These are phyloP conservation scores for Dromaius novaehollandiae DNA, from an alignment of 2,113 vertebrate species.

Conservation along the genomic window DNA sequence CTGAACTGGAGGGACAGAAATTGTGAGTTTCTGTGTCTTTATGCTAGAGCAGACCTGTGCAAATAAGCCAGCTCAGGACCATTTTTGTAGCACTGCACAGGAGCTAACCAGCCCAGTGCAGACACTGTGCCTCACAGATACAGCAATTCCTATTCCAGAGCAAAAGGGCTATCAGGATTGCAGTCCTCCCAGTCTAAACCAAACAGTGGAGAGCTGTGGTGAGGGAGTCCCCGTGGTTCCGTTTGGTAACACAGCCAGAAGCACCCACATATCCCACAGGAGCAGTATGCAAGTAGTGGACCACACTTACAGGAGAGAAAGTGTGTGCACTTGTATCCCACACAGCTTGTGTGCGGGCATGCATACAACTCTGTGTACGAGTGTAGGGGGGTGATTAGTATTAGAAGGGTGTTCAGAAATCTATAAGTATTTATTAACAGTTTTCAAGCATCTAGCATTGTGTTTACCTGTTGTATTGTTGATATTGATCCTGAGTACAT, in stretches of 20 bases:
- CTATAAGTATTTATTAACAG: background rate
- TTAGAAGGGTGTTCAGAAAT: background rate
- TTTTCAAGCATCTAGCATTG: background rate
- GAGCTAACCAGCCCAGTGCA: background rate
- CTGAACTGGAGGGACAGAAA: background rate
- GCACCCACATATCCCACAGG: background rate
- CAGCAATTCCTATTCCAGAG: background rate
- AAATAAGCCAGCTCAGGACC: background rate
- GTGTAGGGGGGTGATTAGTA: background rate
- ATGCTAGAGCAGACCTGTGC: background rate
- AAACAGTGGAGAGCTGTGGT: accelerated
- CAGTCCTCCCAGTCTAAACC: background rate
- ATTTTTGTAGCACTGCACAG: background rate
- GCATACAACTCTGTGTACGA: background rate
- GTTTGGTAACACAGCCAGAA: background rate
- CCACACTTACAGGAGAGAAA: background rate
- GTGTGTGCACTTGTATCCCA: background rate
- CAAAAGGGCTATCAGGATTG: background rate
- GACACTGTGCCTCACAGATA: accelerated
- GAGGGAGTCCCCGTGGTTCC: too few relatives aligned
- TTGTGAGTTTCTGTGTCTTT: background rate
- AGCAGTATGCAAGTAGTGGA: background rate
- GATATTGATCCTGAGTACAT: background rate
- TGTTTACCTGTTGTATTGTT: background rate
- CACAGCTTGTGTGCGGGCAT: too few relatives aligned